These are phyloP conservation scores for Drosophila mayaguana DNA, from an alignment of 2,888 invertebrate species.

Conservation along the genomic window DNA sequence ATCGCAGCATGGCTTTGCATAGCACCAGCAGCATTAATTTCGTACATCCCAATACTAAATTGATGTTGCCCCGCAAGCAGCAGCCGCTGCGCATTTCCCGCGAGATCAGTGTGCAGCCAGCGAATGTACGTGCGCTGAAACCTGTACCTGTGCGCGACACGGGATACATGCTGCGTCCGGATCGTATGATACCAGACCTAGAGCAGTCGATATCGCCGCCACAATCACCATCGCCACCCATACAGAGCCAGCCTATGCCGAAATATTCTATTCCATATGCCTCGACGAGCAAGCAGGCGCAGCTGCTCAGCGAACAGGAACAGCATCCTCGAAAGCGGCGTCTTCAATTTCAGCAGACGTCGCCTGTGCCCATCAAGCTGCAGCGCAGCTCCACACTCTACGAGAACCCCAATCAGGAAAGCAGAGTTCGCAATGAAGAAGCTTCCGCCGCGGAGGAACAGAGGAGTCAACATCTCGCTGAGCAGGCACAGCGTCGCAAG, in stretches of 20 bases:
- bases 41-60: slow-evolving; percentile 67
- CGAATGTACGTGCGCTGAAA: slow-evolving; percentile 66
- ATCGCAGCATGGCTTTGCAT: slow-evolving; percentile 53
- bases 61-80: slow-evolving; percentile 71
- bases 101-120: slow-evolving; percentile 66
- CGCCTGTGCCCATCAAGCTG: slow-evolving; percentile 63
- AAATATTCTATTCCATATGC: slow-evolving; percentile 44
- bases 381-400: slow-evolving; percentile 55
- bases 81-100: slow-evolving; percentile 58
- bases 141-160: slow-evolving; percentile 72
- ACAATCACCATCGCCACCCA: slow-evolving; percentile 57
- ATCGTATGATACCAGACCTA: slow-evolving; percentile 77
- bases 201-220: slow-evolving; percentile 76
- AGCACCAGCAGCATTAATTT: slow-evolving; percentile 65
- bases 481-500: slow-evolving; percentile 38
- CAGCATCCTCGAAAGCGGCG: slow-evolving; percentile 55
- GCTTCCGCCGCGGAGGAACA: slow-evolving; percentile 22
- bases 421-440: slow-evolving; percentile 18
- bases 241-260: slow-evolving; percentile 14
- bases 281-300: slow-evolving; percentile 66
- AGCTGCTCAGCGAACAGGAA: slow-evolving; percentile 36
- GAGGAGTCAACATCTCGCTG: slow-evolving; percentile 6
- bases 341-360: slow-evolving; percentile 30
- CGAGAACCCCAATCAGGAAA: slow-evolving; percentile 24
- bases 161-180: slow-evolving; percentile 76